phyloP scores from a whole-genome alignment of 2,113 vertebrate genomes.

The Brachypodius melanocephalos region DNA sequence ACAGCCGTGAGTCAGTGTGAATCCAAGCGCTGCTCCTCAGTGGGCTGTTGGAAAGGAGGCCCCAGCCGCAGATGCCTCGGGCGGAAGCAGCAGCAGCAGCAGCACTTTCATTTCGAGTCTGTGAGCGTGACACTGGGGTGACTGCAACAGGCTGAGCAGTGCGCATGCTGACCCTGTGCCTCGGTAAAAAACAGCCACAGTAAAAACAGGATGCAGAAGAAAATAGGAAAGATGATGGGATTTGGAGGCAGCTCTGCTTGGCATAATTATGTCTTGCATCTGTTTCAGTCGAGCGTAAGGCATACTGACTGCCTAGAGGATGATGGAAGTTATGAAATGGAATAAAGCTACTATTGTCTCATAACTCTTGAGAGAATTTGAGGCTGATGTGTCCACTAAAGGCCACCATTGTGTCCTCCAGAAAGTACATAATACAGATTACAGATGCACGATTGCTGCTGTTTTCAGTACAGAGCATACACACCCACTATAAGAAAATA shows the following conservation, averaged over 20 bases:
- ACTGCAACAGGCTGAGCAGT: neutral
- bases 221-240: neutral
- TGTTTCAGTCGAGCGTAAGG: neutral
- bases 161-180: fast-evolving
- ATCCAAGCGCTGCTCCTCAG: neutral
- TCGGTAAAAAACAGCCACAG: neutral
- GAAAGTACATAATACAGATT: neutral
- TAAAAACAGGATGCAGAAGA: neutral
- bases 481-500: neutral
- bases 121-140: neutral
- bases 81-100: neutral
- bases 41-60: neutral
- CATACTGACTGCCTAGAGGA: neutral
- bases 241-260: neutral
- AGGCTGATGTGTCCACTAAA: neutral
- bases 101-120: fast-evolving
- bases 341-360: neutral
- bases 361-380: neutral
- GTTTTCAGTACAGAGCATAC: neutral
- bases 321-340: neutral
- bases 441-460: neutral
- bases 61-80: neutral
- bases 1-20: neutral
- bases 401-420: neutral
- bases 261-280: neutral